phyloP scores from a whole-genome alignment of 2,797 vertebrate genomes.

The Premnoplex brunnescens region DNA sequence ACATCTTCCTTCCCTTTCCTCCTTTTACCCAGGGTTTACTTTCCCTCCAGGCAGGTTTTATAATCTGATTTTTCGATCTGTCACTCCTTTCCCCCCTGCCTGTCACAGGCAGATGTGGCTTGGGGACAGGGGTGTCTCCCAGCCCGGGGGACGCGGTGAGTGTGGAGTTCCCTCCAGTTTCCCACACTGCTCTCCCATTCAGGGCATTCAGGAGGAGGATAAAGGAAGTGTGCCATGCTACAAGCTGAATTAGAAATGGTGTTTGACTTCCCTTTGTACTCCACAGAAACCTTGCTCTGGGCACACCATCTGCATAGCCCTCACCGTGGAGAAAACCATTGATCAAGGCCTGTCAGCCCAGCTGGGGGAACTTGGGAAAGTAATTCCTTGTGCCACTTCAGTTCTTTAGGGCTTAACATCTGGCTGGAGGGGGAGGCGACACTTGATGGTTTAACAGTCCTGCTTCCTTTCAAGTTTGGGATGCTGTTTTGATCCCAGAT shows the following conservation, averaged over 20 bases:
- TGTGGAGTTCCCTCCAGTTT: conserved; percentile 82
- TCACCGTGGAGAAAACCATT: conserved; percentile 59
- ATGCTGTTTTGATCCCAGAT: conserved; percentile 58
- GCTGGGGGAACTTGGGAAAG: conserved; percentile 66
- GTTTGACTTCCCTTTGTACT: conserved; percentile 63
- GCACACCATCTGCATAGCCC: conserved; percentile 74
- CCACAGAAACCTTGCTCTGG: conserved; percentile 40
- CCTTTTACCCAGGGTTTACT: not conserved
- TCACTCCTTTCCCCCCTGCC: conserved; percentile 15
- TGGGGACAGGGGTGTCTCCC: conserved; percentile 38
- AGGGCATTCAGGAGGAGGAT: conserved; percentile 76
- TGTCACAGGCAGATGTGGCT: conserved; percentile 55
- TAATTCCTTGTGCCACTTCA: conserved; percentile 61
- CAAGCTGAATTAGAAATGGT: conserved; percentile 76
- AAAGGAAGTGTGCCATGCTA: conserved; percentile 88
- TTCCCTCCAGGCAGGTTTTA: not conserved
- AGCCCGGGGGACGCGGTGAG: conserved; percentile 80
- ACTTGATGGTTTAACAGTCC: conserved; percentile 62
- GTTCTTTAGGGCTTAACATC: conserved; percentile 71
- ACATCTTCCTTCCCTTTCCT: not conserved
- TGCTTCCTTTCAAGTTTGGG: conserved; percentile 64
- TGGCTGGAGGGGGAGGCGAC: conserved; percentile 45
- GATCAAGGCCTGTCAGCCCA: conserved; percentile 70
- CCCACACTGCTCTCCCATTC: conserved; percentile 87
- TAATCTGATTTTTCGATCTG: conserved; percentile 38